A percentile compares a stretch with the other conserved stretches of the same genome.
phyloP scores from a whole-genome alignment of 2,113 vertebrate genomes.

The Gobius niger region DNA sequence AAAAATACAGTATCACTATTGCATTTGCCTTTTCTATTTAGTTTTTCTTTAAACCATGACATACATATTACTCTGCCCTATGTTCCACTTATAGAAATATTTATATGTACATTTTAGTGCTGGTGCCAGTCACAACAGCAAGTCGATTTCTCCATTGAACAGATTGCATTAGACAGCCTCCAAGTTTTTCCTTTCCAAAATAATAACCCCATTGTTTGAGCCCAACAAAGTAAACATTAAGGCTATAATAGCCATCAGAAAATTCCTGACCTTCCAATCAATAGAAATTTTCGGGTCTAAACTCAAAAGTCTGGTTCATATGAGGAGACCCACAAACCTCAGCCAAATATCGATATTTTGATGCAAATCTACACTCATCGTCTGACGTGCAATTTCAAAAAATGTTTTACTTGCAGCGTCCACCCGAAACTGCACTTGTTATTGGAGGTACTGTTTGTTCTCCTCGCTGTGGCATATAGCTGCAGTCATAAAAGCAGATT shows the following conservation, averaged over 20 bases:
- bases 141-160: not conserved
- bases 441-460: conserved; percentile 6
- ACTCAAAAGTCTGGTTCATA: not conserved
- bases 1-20: too few species aligned
- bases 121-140: not conserved
- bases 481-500: conserved; percentile 12
- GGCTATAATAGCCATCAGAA: conserved; percentile 7
- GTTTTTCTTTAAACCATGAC: too few species aligned
- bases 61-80: too few species aligned
- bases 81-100: too few species aligned
- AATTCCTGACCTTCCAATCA: conserved; percentile 4
- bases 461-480: conserved; percentile 22
- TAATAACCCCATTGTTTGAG: conserved; percentile 5
- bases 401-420: not conserved
- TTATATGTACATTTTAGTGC: too few species aligned
- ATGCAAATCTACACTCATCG: not conserved
- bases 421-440: not conserved
- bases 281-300: not conserved
- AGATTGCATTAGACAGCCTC: not conserved
- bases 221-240: conserved; percentile 1
- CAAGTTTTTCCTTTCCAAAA: not conserved
- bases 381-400: not conserved
- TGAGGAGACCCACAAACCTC: not conserved
- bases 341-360: not conserved
- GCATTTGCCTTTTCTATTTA: too few species aligned